Evolutionary conservation across 2,888 invertebrate genomes (phyloP), one percentile per base, ranked within the genome.

Genomic region (Apamea anceps): DNA sequence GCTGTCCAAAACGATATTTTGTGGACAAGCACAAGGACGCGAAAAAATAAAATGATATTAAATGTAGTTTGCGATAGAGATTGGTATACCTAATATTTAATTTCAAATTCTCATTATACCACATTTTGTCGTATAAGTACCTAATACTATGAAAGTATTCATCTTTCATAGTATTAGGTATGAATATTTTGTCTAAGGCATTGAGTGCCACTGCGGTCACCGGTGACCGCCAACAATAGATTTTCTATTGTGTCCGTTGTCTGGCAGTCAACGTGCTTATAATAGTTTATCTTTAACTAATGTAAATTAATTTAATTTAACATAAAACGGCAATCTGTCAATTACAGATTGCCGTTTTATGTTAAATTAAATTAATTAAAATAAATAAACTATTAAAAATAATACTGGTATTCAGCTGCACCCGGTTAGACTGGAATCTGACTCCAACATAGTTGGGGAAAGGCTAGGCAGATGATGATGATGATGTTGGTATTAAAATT

Each of bases 11-110:
- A 18, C 10, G 5, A 57, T 21, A 3, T 5, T n/a, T 45, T 77
- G 10, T 18, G 8, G 6, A 18, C 10, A 10, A 0, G 1, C 6
- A 15, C 2, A n/a, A 6, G 8, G 8, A 15, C 4, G 2, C 12
- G 13, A 45, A 32, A 73, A 67, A 1, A 72, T 37, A 37, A 37
- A 37, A 37, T 37, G 12, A 37, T 60, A 18, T 72, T 32, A 37
- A 63, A 21, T 28, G 13, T 42, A 42, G 21, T 28, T 28, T 21
- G 5, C 13, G 4, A 42, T 45, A 21, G 13, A 66, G 6, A 15
- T 25, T 45, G 15, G 15, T 42, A 10, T 37, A n/a, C n/a, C n/a
- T n/a, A 62, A 12, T 8, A 25, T 4, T 2, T 15, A 15, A 32
- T 12, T 12, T 72, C 4, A 37, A 45, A 28, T n/a, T 32, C 8